Base-by-base conservation (phyloP, 2,113 vertebrate genomes). In the Protobothrops flavoviridis region DNA sequence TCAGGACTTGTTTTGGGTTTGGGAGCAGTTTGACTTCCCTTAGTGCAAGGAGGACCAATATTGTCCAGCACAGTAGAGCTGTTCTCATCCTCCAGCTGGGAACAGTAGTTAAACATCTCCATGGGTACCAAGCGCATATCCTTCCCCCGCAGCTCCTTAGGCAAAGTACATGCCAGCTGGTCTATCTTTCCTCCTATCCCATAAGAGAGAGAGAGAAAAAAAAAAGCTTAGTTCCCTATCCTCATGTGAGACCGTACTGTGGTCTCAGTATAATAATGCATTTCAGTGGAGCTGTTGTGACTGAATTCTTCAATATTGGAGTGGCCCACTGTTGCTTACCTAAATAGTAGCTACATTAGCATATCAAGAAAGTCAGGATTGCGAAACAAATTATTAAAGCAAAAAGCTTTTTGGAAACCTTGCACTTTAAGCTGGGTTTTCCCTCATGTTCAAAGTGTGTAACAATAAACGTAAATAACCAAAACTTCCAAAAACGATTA, bases 41-140 rank as follows among this genome's bases (percentile, higher is more conserved):
- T 98, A 95, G 97, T 97, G 96, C 99, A 99, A 24, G 99, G 99
- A 21, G 98, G 97, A 24, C 97, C 97, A 1, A 97, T 97, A 89
- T 97, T 97, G 92, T 97, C 97, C 94, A 98, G 97, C 59, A 98
- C 98, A 0, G 97, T 97, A 0, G 98, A 97, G 94, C 97, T 98
- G 50, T 98, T 99, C 96, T 99, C 98, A 7, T 99, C 99, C 52
- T 99, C 99, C 91, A 99, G 96, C 95, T 99, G 99, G 90, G 99
- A 98, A 96, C 99, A 99, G 96, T 99, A 99, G 97, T 99, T 99
- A 97, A 99, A 99, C 99, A 99, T 99, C 97, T 99, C 99, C 97
- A 99, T 98, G 5, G 99, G 99, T 92, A 99, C 99, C 89, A 98
- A 96, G 0, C 99, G 98, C 97, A 99, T 99, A 97, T 99, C 99